Conservation (phyloP, 2,888 invertebrate species). For the Drosophila mimetica region DNA sequence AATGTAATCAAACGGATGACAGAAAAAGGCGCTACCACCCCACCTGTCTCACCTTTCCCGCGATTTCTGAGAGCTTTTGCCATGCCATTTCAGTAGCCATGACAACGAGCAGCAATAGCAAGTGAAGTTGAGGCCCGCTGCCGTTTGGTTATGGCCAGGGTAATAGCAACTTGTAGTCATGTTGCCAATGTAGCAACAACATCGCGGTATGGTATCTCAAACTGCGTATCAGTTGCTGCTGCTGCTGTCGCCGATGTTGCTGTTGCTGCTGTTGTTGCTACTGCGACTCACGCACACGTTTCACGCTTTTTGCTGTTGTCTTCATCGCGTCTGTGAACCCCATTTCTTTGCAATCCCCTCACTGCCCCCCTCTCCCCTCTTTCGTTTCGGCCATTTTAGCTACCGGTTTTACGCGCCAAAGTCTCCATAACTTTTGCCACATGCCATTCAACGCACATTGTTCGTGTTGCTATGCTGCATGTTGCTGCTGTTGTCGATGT, state of each 20-base stretch:
- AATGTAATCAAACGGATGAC: constrained; percentile 56
- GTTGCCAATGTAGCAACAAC: constrained; percentile 72
- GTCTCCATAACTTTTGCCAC: constrained; percentile 75
- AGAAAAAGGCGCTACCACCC: constrained; percentile 6
- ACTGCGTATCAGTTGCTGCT: constrained; percentile 56
- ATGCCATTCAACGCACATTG: constrained; percentile 62
- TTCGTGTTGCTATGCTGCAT: constrained; percentile 35
- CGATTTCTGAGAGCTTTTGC: constrained; percentile 1
- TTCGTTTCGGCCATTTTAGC: constrained; percentile 69
- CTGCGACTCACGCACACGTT: constrained; percentile 64
- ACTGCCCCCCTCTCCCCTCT: constrained; percentile 6
- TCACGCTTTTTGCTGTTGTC: constrained; percentile 53
- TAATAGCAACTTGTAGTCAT: constrained; percentile 54
- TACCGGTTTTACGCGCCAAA: constrained; percentile 79
- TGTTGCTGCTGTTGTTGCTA: constrained; percentile 23
- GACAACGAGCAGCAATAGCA: constrained; percentile 43
- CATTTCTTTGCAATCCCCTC: constrained; percentile 9
- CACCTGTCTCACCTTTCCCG: constrained; percentile 2
- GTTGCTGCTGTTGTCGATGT: constrained; percentile 33
- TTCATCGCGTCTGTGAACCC: constrained; percentile 23
- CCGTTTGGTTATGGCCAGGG: constrained; percentile 28
- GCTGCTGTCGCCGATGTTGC: constrained; percentile 26
- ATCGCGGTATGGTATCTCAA: constrained; percentile 62
- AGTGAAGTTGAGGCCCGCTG: constrained; percentile 33
- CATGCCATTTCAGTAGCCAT: constrained; percentile 32